A percentile compares a stretch with the other conserved stretches of the same genome.
Evolutionary conservation across 2,797 vertebrate species (phyloP).

Genomic region (Philypnodon macrostomus): DNA sequence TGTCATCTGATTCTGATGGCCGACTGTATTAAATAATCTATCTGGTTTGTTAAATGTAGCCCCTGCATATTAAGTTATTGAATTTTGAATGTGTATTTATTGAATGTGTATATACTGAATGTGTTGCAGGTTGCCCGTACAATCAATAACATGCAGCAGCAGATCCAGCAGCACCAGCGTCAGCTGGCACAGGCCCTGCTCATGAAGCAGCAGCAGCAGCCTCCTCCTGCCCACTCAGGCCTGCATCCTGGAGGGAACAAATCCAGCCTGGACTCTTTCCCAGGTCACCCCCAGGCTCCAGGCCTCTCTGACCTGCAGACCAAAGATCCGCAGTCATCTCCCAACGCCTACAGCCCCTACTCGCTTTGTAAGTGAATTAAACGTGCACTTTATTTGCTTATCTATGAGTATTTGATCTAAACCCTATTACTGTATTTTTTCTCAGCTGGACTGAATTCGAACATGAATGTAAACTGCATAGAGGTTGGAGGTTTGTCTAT

Average conservation of each 20-base stretch:
- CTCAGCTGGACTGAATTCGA: conserved; percentile 90
- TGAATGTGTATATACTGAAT: conserved; percentile 43
- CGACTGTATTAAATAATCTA: too few species aligned
- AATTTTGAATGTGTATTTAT: conserved; percentile 1
- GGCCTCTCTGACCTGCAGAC: conserved; percentile 95
- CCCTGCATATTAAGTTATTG: not conserved
- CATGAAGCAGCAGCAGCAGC: conserved; percentile 94
- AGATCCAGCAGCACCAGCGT: conserved; percentile 99
- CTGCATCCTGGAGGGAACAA: conserved; percentile 89
- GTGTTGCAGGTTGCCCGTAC: conserved; percentile 93
- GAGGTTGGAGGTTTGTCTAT: conserved; percentile 89
- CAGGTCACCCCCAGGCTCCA: conserved; percentile 87
- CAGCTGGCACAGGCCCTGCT: conserved; percentile 98
- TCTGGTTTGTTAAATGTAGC: not conserved
- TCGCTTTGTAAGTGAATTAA: conserved; percentile 84
- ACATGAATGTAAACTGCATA: conserved; percentile 95
- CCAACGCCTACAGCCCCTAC: conserved; percentile 89
- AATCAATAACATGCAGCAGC: conserved; percentile 99
- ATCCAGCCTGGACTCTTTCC: conserved; percentile 90
- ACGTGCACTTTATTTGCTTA: not conserved
- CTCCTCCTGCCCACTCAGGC: conserved; percentile 78
- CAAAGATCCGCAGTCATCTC: conserved; percentile 98
- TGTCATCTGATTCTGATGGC: too few species aligned
- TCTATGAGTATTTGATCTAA: conserved; percentile 4
- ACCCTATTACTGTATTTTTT: conserved; percentile 2